Conservation (phyloP, 1,140 invertebrate genomes). For the Drosophila erecta region DNA sequence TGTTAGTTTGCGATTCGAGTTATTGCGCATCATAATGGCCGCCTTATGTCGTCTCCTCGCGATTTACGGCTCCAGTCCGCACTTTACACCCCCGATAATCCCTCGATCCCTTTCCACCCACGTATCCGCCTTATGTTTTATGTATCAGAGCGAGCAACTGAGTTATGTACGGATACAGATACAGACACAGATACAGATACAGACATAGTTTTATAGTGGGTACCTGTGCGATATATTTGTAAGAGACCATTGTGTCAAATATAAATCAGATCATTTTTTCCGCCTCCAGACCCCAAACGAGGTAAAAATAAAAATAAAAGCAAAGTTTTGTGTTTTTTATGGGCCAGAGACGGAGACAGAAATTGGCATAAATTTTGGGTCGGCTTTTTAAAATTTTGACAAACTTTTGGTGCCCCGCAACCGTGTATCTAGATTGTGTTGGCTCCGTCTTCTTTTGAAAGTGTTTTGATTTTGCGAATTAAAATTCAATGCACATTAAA, state of each 20-base stretch:
- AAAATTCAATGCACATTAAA: slow-evolving; percentile 83
- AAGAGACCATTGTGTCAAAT: slow-evolving; percentile 82
- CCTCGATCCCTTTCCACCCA: slow-evolving; percentile 20
- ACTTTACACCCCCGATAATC: slow-evolving; percentile 13
- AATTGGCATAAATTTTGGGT: slow-evolving; percentile 75
- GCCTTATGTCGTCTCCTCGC: slow-evolving; percentile 61
- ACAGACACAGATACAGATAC: slow-evolving; percentile 16
- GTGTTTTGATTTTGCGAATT: slow-evolving; percentile 71
- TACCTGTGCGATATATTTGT: slow-evolving; percentile 43
- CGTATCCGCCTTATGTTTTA: slow-evolving; percentile 74
- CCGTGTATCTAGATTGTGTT: slow-evolving; percentile 56
- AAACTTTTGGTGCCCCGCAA: slow-evolving; percentile 63
- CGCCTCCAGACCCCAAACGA: slow-evolving; percentile 33
- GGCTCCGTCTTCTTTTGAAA: slow-evolving; percentile 34
- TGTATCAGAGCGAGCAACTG: slow-evolving; percentile 68
- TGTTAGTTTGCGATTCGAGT: slow-evolving; percentile 62
- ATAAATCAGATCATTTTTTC: slow-evolving; percentile 84
- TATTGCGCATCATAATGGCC: slow-evolving; percentile 80
- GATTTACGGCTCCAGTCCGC: slow-evolving; percentile 51
- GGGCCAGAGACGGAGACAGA: slow-evolving; percentile 29
- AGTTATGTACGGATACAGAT: slow-evolving; percentile 44
- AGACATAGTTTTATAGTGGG: slow-evolving; percentile 5
- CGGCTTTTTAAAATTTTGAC: slow-evolving; percentile 71
- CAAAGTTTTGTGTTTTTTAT: slow-evolving; percentile 52
- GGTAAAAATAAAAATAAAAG: slow-evolving; percentile 14